These are phyloP conservation scores for Balearica regulorum DNA, from an alignment of 2,797 vertebrate genomes.

Conservation along the genomic window DNA sequence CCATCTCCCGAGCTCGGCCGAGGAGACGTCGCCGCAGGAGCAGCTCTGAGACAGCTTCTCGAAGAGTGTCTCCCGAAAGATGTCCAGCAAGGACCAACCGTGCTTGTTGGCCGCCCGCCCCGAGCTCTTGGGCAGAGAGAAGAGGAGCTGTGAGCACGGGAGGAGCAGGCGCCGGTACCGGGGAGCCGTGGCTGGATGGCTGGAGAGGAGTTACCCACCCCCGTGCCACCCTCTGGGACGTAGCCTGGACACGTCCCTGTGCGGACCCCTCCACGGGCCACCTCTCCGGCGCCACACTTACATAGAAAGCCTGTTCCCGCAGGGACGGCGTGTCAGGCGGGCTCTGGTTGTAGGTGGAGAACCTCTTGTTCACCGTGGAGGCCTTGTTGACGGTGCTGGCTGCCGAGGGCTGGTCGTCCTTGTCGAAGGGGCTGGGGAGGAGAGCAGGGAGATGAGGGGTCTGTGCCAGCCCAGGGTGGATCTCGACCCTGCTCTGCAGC, in stretches of 20 bases:
- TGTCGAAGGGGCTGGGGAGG: conserved; percentile 89
- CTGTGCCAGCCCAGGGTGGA: neutral
- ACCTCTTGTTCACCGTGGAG: conserved; percentile 88
- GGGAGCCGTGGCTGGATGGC: neutral
- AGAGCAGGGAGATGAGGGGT: neutral
- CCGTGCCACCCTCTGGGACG: neutral
- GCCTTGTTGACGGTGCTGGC: conserved; percentile 88
- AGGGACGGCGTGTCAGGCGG: conserved; percentile 91
- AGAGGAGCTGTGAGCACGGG: conserved; percentile 31
- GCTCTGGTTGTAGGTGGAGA: conserved; percentile 93
- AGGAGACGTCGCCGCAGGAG: conserved; percentile 78
- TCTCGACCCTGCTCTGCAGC: neutral
- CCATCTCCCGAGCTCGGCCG: conserved; percentile 67
- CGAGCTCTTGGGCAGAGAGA: conserved; percentile 61
- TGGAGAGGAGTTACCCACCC: neutral
- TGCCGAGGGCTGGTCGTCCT: conserved; percentile 88
- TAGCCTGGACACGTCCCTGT: neutral
- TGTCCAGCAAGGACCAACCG: conserved; percentile 82
- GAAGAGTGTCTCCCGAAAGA: conserved; percentile 81
- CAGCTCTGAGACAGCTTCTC: conserved; percentile 81
- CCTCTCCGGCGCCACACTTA: conserved; percentile 73
- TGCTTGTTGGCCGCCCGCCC: conserved; percentile 71
- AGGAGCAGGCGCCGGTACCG: neutral
- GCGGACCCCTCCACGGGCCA: neutral
- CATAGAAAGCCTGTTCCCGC: conserved; percentile 94